These are phyloP conservation scores for Prunella fulvescens DNA, from an alignment of 2,113 vertebrate species.

Conservation along the genomic window DNA sequence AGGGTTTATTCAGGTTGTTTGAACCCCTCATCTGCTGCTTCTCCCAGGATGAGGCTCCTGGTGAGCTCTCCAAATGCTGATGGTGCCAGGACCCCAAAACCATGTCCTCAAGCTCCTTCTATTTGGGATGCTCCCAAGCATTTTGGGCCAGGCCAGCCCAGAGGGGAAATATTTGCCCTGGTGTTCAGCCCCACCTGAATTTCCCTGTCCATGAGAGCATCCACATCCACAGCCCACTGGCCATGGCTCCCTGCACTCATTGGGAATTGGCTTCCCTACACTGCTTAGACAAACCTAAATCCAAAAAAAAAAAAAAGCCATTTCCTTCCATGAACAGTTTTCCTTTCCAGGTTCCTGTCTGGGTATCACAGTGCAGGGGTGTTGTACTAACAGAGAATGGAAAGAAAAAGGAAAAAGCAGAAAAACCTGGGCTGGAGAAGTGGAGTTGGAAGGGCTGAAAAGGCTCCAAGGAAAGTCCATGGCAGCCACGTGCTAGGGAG, in stretches of 20 bases:
- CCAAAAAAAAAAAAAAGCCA: fast-evolving
- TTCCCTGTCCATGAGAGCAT: background rate
- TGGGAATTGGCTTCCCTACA: fast-evolving
- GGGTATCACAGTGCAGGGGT: background rate
- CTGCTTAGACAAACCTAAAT: background rate
- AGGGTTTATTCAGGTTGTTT: background rate
- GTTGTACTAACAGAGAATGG: background rate
- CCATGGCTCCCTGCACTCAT: fast-evolving
- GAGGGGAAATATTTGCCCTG: background rate
- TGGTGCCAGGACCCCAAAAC: background rate
- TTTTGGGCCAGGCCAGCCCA: fast-evolving
- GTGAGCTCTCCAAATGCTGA: background rate
- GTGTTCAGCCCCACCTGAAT: background rate
- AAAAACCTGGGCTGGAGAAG: background rate
- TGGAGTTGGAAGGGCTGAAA: background rate
- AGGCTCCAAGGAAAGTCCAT: background rate
- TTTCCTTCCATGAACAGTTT: background rate
- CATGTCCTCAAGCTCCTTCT: background rate
- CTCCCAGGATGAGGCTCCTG: background rate
- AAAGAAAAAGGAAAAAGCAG: background rate
- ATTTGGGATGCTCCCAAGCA: background rate
- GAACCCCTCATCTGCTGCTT: background rate
- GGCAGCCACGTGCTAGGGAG: fast-evolving
- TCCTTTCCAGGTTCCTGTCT: background rate
- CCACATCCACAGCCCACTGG: background rate